Evolutionary conservation across 2,797 vertebrate species (phyloP).

Genomic region (Notolepis coatsorum): DNA sequence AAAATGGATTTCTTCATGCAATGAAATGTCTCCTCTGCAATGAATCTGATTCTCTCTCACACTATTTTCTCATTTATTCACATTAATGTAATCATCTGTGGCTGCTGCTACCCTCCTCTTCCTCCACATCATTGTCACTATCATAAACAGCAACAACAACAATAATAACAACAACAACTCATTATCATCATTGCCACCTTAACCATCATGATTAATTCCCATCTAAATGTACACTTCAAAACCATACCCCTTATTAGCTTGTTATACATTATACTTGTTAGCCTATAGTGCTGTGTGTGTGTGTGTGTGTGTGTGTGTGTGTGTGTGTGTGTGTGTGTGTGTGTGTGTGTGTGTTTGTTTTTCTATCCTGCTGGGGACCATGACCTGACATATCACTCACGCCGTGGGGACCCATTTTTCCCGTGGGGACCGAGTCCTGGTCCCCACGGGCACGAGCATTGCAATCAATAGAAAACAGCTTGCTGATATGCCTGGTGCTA

Average conservation of each 20-base stretch:
- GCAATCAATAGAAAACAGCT: too few species aligned
- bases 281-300: slow-evolving; percentile 3
- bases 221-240: neutral
- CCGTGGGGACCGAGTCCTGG: too few species aligned
- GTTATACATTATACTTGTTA: too few species aligned
- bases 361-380: neutral
- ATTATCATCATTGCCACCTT: neutral
- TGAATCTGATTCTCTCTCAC: neutral
- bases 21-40: neutral
- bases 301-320: neutral
- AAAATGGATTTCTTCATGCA: neutral
- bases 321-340: neutral
- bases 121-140: neutral
- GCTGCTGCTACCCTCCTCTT: neutral
- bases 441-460: too few species aligned
- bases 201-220: neutral
- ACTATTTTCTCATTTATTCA: too few species aligned
- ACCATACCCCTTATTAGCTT: too few species aligned
- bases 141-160: neutral
- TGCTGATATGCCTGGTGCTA: too few species aligned
- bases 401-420: neutral
- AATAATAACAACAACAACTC: too few species aligned
- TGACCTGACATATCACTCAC: neutral
- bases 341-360: neutral
- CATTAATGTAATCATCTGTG: too few species aligned